Percentiles rank a stretch among this genome's conserved stretches.
phyloP scores from a whole-genome alignment of 2,113 vertebrate species.

The Egretta garzetta region DNA sequence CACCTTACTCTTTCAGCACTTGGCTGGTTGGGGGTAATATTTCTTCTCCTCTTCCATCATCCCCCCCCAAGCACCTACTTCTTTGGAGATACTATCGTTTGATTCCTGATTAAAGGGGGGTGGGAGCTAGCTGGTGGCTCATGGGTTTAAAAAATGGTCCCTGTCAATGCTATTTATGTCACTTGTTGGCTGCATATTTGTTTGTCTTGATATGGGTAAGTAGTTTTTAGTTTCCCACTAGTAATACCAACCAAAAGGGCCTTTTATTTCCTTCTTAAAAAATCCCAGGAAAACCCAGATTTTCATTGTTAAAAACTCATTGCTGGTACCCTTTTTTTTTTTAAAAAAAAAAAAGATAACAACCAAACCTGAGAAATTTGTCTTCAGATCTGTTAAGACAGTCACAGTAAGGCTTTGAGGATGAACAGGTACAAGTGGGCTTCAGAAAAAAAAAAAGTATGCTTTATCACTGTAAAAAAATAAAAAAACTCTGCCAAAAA shows the following conservation, averaged over 20 bases:
- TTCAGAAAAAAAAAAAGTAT: background rate
- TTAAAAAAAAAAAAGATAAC: background rate
- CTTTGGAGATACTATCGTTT: background rate
- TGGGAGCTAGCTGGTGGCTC: background rate
- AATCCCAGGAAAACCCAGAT: background rate
- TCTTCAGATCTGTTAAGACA: background rate
- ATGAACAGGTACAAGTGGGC: background rate
- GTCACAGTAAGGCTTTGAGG: background rate
- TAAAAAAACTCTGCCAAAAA: slow-evolving; percentile 5
- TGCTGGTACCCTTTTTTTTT: background rate
- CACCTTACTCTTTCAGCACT: background rate
- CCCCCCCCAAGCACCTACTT: background rate
- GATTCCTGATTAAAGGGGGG: background rate
- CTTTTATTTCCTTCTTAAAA: background rate
- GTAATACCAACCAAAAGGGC: background rate
- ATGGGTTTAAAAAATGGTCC: background rate
- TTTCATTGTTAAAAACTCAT: background rate
- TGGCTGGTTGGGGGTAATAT: background rate
- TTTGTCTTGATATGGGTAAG: background rate
- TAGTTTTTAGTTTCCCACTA: background rate
- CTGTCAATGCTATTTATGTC: background rate
- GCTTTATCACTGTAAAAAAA: background rate
- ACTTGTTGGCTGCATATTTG: background rate
- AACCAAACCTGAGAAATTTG: background rate
- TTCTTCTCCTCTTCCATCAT: background rate